Evolutionary conservation across 92 coral and sea anemone genomes (phyloP), one percentile per base, ranked within the genome.

Genomic region (Palythoa grandis): DNA sequence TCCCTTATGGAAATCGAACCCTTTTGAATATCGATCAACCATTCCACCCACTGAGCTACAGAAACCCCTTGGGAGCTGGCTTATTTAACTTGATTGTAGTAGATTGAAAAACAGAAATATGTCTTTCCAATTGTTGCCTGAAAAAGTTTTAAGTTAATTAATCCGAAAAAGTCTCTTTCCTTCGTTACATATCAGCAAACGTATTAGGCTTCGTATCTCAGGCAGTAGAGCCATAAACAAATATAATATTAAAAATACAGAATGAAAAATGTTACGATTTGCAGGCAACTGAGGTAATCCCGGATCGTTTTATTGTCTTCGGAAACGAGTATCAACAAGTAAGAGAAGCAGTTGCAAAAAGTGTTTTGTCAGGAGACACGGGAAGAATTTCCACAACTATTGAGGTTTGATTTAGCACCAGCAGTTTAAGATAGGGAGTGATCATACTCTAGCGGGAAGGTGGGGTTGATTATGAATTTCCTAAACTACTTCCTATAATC

Each of bases 301-400:
- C 93, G 77, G 98, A 94, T 82, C 78, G 95, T 37, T 94, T 94
- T 88, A 75, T 94, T 52, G 83, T 92, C 67, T 91, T 92, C 54
- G 91, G 90, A 52, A 88, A 92, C n/a, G 83, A 68, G 7, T 94
- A 94, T 88, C 82, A 71, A 11, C 73, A 61, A 23, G 23, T 90
- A 70, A 87, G 98, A 57, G 98, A 94, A 88, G 92, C 95, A 43
- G 77, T 94, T 79, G 90, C 92, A 3, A 76, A 80, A 58, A 88
- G 92, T 29, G 90, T 88, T 16, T 70, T 94, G 19, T 85, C 91
- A 12, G 87, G 87, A 38, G 91, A 72, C 25, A 70, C 67, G 40
- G 88, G 85, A 52, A 90, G 88, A 40, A 76, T 94, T 66, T 20
- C 67, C 13, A 75, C 70, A 20, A 37, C 86, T 12, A 63, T 88